Conservation (phyloP, 92 coral and sea anemone genomes). For the Paragorgia papillata region DNA sequence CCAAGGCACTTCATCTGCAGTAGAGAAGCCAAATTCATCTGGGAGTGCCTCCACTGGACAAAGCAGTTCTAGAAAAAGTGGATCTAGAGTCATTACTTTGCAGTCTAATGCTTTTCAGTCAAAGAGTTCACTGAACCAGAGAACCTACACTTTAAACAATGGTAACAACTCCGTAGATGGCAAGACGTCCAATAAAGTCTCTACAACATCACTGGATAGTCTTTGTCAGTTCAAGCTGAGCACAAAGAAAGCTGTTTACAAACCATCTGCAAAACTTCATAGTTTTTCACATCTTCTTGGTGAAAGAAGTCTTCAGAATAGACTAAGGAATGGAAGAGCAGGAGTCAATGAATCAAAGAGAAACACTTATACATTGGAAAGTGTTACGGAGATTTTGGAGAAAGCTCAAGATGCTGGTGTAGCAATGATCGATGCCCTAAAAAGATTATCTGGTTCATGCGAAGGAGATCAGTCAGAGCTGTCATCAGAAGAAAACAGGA, state of each 20-base stretch:
- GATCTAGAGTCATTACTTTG: background rate
- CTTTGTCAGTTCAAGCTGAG: constrained; percentile 22
- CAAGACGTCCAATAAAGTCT: background rate
- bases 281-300: constrained; percentile 39
- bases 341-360: constrained; percentile 52
- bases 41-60: background rate
- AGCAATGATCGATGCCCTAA: constrained; percentile 71
- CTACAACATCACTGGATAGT: background rate
- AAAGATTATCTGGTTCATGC: constrained; percentile 43
- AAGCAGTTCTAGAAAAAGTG: background rate
- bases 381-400: constrained; percentile 65
- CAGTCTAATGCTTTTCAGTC: background rate
- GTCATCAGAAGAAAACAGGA: constrained; percentile 49
- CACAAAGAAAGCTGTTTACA: constrained; percentile 27
- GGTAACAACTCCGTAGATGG: background rate
- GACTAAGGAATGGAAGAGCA: background rate
- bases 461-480: constrained; percentile 1
- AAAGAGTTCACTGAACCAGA: background rate
- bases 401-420: constrained; percentile 74
- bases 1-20: background rate
- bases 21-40: no score
- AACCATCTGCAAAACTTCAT: constrained; percentile 34
- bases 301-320: background rate
- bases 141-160: background rate
- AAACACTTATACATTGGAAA: constrained; percentile 77